Evolutionary conservation across 2,113 vertebrate species (phyloP).

Genomic region (Rhizomys pruinosus): DNA sequence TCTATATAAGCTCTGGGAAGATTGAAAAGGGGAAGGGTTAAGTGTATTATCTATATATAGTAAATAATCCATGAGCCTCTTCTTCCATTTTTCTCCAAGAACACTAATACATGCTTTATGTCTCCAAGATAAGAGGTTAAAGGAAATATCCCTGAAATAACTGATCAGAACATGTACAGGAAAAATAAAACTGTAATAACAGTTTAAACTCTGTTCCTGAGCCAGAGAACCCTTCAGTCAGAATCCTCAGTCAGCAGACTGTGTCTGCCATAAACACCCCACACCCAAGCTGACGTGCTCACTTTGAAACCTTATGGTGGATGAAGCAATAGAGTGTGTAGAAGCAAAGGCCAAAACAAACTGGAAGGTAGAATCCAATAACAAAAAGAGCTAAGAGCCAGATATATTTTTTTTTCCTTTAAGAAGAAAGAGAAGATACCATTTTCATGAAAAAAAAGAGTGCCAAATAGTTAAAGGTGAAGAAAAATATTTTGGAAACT

Average conservation of each 20-base stretch:
- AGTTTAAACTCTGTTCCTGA: background rate
- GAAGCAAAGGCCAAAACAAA: background rate
- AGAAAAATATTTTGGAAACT: conserved; percentile 20
- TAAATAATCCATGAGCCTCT: background rate
- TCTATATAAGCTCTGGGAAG: background rate
- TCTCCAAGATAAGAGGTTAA: background rate
- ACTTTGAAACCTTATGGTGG: background rate
- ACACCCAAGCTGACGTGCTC: background rate
- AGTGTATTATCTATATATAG: background rate
- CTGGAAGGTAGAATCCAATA: background rate
- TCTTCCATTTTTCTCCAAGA: conserved; percentile 22
- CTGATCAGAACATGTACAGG: background rate
- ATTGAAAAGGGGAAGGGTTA: background rate
- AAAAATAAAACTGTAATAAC: background rate
- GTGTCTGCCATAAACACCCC: background rate
- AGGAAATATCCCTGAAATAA: background rate
- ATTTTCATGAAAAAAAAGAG: background rate
- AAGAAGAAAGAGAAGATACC: background rate
- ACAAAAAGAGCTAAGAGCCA: background rate
- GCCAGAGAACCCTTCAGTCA: background rate
- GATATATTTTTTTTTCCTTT: background rate
- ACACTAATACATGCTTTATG: background rate
- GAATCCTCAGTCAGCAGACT: background rate
- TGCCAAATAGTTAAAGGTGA: background rate
- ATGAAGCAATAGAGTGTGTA: background rate